Percentiles rank a stretch among this genome's conserved stretches.
phyloP scores from a whole-genome alignment of 1,140 invertebrate genomes.

The Coptotermes formosanus region DNA sequence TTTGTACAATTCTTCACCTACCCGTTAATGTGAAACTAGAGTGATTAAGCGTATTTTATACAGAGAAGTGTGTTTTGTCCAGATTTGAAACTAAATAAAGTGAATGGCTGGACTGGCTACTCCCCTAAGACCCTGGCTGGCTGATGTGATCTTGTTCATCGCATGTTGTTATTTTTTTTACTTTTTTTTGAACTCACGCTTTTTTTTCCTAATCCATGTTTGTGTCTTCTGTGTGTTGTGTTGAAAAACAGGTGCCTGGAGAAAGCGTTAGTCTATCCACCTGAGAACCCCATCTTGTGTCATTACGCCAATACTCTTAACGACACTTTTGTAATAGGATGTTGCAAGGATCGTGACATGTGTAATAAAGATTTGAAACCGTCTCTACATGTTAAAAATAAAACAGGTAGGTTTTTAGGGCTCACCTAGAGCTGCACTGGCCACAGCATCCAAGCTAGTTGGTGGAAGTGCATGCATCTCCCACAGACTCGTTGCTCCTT shows the following conservation, averaged over 20 bases:
- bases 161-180: conserved; percentile 31
- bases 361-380: conserved; percentile 58
- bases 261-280: conserved; percentile 52
- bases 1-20: background rate
- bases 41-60: conserved; percentile 21
- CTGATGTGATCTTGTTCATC: conserved; percentile 17
- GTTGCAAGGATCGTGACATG: conserved; percentile 60
- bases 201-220: conserved; percentile 32
- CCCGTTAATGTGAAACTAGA: conserved; percentile 22
- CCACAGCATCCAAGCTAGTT: background rate
- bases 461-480: conserved; percentile 2
- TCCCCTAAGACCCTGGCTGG: conserved; percentile 28
- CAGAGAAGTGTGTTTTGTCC: conserved; percentile 9
- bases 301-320: conserved; percentile 54
- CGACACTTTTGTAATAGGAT: conserved; percentile 54
- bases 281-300: conserved; percentile 60
- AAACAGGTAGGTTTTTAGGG: conserved; percentile 28
- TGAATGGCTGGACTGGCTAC: conserved; percentile 31
- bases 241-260: conserved; percentile 56
- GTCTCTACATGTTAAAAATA: background rate
- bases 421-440: background rate
- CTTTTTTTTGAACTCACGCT: background rate
- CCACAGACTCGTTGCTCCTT: background rate
- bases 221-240: conserved; percentile 32
- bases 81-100: conserved; percentile 25